These are phyloP conservation scores for Pachycephala philippinensis DNA, from an alignment of 2,113 vertebrate species.

Conservation along the genomic window DNA sequence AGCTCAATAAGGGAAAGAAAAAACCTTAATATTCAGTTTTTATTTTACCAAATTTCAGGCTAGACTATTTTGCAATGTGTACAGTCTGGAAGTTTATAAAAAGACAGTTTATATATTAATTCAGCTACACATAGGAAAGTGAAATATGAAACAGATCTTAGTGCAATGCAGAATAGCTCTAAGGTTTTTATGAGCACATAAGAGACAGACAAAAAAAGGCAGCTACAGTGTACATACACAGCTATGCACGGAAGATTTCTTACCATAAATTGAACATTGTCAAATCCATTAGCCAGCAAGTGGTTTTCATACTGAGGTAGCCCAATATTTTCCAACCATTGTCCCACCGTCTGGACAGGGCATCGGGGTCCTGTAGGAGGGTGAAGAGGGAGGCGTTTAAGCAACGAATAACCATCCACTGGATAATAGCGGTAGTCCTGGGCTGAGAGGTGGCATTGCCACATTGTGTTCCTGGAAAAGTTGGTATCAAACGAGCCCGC, in stretches of 20 bases:
- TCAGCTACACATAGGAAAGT: slow-evolving; percentile 44
- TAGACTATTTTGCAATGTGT: slow-evolving; percentile 18
- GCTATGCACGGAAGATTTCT: slow-evolving; percentile 73
- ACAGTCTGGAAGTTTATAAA: slow-evolving; percentile 47
- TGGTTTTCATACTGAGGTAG: slow-evolving; percentile 99
- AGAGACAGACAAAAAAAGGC: slow-evolving; percentile 73
- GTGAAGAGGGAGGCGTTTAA: slow-evolving; percentile 98
- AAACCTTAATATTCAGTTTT: slow-evolving; percentile 9
- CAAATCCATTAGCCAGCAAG: slow-evolving; percentile 98
- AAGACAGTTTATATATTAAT: slow-evolving; percentile 44
- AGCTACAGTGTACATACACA: slow-evolving; percentile 61
- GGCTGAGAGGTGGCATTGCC: slow-evolving; percentile 99
- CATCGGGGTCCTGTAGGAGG: slow-evolving; percentile 98
- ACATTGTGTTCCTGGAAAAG: slow-evolving; percentile 96
- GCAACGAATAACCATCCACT: slow-evolving; percentile 96
- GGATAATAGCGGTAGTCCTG: slow-evolving; percentile 98
- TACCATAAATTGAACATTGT: slow-evolving; percentile 98
- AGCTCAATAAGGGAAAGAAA: not conserved
- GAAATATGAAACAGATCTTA: slow-evolving; percentile 27
- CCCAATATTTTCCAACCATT: slow-evolving; percentile 98
- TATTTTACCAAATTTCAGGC: slow-evolving; percentile 26
- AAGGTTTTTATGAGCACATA: slow-evolving; percentile 58
- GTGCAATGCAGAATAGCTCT: slow-evolving; percentile 67
- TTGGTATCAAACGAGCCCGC: slow-evolving; percentile 98
- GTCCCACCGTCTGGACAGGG: slow-evolving; percentile 94